Evolutionary conservation across 1,140 invertebrate genomes (phyloP), one percentile per base, ranked within the genome.

Genomic region (Oppia nitens): DNA sequence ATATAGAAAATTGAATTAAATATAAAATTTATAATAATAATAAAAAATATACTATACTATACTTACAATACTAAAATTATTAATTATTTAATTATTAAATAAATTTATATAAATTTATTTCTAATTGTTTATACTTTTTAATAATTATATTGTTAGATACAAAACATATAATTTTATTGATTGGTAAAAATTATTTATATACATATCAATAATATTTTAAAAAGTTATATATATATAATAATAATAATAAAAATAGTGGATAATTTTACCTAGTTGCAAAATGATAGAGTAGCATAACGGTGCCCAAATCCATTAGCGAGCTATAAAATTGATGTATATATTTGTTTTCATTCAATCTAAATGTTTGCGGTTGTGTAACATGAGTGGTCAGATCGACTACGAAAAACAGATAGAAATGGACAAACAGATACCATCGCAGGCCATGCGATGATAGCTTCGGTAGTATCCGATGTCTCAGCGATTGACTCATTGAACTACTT

Each of bases 321-420:
- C 53, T 21, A 50, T 59, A 62, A 28, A 62, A 52, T 9, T 51
- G 24, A 49, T 62, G 48, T 3, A 45, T 20, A 40, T 59, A 45
- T 24, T 24, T 48, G 32, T 45, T 62, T 27, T 57, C 14, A 45
- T 62, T 27, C 2, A 62, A 40, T 6, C 20, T 29, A 14, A 62
- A 50, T 29, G 57, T n/a, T 20, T 59, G 56, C 2, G 25, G 24
- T 21, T 58, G 55, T n/a, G 57, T 48, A 12, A 62, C 27, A 21
- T 62, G 23, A 1, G 48, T 24, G 24, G 57, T n/a, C 17, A 62
- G 20, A 20, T 26, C 26, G 1, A 53, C 24, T 17, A 62, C 56
- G 49, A 62, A 62, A 47, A 59, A 59, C 3, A 62, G 51, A 48
- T 62, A 62, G 45, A 62, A 62, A 47, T 62, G 49, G 4, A 23